Conservation (phyloP, 2,888 invertebrate species). For the Heliconius ismenius region DNA sequence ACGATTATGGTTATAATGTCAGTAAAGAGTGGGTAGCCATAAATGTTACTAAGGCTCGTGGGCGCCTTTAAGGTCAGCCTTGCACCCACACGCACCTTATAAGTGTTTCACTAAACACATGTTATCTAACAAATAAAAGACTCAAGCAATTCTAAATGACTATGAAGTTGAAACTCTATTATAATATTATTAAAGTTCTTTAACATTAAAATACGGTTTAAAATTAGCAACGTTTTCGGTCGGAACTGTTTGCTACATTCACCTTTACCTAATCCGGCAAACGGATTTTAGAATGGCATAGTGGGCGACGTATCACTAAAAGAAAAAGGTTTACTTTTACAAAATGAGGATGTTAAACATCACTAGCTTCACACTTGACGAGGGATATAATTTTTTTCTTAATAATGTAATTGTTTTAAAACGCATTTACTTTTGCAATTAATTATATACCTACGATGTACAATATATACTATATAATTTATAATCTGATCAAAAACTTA, state of each 20-base stretch:
- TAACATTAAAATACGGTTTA: conserved; percentile 16
- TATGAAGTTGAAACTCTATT: conserved; percentile 48
- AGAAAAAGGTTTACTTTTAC: conserved; percentile 48
- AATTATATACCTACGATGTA: background rate
- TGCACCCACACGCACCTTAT: conserved; percentile 80
- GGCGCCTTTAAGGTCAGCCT: conserved; percentile 80
- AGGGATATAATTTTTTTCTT: background rate
- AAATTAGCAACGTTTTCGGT: conserved; percentile 48
- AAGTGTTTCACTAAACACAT: conserved; percentile 63
- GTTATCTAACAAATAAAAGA: conserved; percentile 42
- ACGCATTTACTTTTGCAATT: background rate
- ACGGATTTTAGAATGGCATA: conserved; percentile 77
- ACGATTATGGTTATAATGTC: conserved; percentile 67
- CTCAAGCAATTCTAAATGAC: conserved; percentile 44
- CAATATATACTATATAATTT: background rate
- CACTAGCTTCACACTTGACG: background rate
- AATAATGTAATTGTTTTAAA: background rate
- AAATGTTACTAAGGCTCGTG: conserved; percentile 73
- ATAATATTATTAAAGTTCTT: conserved; percentile 18
- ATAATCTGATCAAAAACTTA: background rate
- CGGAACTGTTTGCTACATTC: conserved; percentile 74
- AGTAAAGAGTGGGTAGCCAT: conserved; percentile 68
- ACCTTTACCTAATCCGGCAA: conserved; percentile 80
- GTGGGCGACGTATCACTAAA: conserved; percentile 70
- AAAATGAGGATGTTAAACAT: conserved; percentile 12